phyloP scores from a whole-genome alignment of 2,888 invertebrate genomes.

The Sabatieria punctata region DNA sequence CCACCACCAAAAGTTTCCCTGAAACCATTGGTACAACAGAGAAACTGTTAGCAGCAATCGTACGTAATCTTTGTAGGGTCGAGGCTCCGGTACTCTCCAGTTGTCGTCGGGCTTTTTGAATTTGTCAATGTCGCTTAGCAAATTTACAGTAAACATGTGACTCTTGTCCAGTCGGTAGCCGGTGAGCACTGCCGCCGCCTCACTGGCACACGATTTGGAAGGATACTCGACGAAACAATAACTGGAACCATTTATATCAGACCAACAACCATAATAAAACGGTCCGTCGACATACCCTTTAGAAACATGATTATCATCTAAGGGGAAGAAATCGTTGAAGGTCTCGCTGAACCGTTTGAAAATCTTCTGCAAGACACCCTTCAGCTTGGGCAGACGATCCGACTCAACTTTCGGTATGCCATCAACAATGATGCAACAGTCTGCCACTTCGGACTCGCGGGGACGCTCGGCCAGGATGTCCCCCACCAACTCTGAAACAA shows the following conservation, averaged over 20 bases:
- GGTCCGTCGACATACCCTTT: too few species aligned
- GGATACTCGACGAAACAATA: constrained; percentile 23
- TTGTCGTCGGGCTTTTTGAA: constrained; percentile 73
- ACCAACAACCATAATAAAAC: too few species aligned
- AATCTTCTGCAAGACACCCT: constrained; percentile 72
- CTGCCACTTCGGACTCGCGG: constrained; percentile 83
- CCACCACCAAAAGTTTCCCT: constrained; percentile 79
- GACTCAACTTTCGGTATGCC: constrained; percentile 86
- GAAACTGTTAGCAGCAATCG: background rate
- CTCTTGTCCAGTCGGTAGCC: constrained; percentile 86
- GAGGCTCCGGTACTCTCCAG: constrained; percentile 75
- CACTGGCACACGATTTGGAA: constrained; percentile 35
- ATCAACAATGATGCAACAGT: constrained; percentile 85
- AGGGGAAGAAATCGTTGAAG: background rate
- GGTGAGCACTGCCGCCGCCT: constrained; percentile 70
- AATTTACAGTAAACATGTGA: constrained; percentile 54
- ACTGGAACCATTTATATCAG: too few species aligned
- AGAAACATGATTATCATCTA: too few species aligned
- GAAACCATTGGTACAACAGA: constrained; percentile 11
- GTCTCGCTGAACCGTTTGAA: too few species aligned
- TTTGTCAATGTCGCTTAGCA: constrained; percentile 34
- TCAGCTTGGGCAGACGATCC: constrained; percentile 71
- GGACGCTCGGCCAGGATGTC: constrained; percentile 76
- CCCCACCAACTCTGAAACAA: constrained; percentile 62
- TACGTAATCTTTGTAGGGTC: constrained; percentile 63